Base-by-base conservation (phyloP, 1,140 invertebrate genomes). In the Scaptomyza montana region DNA sequence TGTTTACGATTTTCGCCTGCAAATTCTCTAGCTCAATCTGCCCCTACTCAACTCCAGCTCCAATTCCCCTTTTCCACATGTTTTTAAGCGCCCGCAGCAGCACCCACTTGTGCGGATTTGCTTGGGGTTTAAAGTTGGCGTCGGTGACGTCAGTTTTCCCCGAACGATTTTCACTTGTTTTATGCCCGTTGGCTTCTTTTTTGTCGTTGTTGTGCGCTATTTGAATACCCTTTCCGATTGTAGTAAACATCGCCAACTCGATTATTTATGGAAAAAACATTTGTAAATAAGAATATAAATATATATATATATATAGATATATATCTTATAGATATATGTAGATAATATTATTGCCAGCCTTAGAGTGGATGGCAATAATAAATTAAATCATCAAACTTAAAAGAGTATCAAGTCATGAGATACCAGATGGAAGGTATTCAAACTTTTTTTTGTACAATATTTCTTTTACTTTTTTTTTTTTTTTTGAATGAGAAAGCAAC, bases 91-190 rank as follows among this genome's bases (percentile, higher is more conserved):
- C 47, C 2, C 39, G 49, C 54, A 49, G 36, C 13, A 28, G 46
- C 67, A 41, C 53, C 68, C 63, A 49, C 57, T 67, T 49, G 77
- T 72, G 76, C 79, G 82, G 84, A 87, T 87, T 89, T 87, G 76
- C 82, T 87, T 89, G 59, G 49, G 62, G 72, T 63, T 66, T 77
- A 62, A 54, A 80, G 77, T 67, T 80, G 81, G 78, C 81, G 68
- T 59, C 70, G 36, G 54, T 39, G 65, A 77, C 60, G 65, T 74
- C 81, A 77, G 74, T 85, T 85, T 85, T 85, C 78, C 81, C 81
- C 78, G 77, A 86, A 86, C 76, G 81, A 86, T 86, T 86, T 86
- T 80, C 81, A 86, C 81, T 80, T 86, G 66, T 72, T 86, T 86
- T 76, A 63, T 74, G 74, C 78, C 78, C 63, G 69, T 50, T 78